Evolutionary conservation across 2,888 invertebrate genomes (phyloP).

Genomic region (Heteromyza rotundicornis): DNA sequence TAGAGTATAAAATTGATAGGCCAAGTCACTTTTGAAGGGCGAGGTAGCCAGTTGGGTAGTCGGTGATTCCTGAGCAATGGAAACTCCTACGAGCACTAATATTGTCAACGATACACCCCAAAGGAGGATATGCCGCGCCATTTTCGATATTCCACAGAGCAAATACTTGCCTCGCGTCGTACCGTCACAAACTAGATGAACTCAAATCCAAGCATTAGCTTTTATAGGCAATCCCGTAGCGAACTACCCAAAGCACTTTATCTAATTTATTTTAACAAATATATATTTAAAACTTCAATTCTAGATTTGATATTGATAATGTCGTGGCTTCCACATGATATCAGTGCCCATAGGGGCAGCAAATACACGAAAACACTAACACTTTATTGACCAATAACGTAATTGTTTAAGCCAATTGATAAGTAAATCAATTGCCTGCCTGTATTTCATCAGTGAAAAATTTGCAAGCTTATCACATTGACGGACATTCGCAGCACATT

Average conservation of each 20-base stretch:
- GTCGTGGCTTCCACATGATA: conserved; percentile 14
- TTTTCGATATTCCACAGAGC: conserved; percentile 16
- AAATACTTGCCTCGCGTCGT: conserved; percentile 13
- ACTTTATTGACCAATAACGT: conserved; percentile 24
- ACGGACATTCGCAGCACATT: conserved; percentile 11
- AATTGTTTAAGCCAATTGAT: conserved; percentile 20
- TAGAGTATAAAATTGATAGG: conserved; percentile 47
- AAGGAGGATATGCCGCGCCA: conserved; percentile 35
- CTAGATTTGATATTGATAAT: conserved; percentile 19
- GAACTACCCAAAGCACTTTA: not conserved
- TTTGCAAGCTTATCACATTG: conserved; percentile 21
- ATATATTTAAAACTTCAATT: not conserved
- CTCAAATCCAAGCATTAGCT: conserved; percentile 30
- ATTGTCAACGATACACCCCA: conserved; percentile 34
- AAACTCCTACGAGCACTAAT: conserved; percentile 30
- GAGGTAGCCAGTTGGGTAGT: conserved; percentile 25
- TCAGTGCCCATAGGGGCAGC: conserved; percentile 5
- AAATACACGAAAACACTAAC: conserved; percentile 8
- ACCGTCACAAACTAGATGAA: conserved; percentile 34
- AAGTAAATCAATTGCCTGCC: conserved; percentile 15
- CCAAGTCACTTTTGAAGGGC: conserved; percentile 46
- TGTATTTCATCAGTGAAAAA: conserved; percentile 9
- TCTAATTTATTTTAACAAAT: not conserved
- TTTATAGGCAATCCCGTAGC: conserved; percentile 37
- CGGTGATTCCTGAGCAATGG: conserved; percentile 15